Percentiles rank a stretch among this genome's conserved stretches.
These are phyloP conservation scores for Eupeodes latifasciatus DNA, from an alignment of 2,888 invertebrate species.

Conservation along the genomic window DNA sequence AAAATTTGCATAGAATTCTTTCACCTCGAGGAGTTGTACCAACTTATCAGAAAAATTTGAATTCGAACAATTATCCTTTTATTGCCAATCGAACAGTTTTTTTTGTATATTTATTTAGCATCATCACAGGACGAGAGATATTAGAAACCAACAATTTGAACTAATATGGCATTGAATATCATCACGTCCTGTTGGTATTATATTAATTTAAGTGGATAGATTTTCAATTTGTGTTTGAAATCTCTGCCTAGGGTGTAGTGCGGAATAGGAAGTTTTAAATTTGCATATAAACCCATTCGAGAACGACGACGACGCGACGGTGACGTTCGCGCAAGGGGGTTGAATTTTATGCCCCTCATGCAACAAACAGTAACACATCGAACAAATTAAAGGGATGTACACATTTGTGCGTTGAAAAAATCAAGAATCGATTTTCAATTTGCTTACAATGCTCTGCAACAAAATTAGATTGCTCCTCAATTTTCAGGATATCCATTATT, in stretches of 20 bases:
- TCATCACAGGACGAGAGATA: constrained; percentile 22
- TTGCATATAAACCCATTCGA: constrained; percentile 45
- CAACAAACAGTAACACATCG: constrained; percentile 18
- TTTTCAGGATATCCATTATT: constrained; percentile 11
- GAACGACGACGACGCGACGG: too few relatives aligned
- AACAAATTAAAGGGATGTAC: constrained; percentile 45
- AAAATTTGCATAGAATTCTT: constrained; percentile 67
- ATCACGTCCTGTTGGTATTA: constrained; percentile 57
- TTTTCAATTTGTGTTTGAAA: constrained; percentile 67
- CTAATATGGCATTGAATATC: constrained; percentile 42
- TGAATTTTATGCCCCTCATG: not conserved
- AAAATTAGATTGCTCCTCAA: constrained; percentile 43
- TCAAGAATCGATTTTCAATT: constrained; percentile 75
- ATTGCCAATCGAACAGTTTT: constrained; percentile 53
- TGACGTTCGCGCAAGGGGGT: not conserved
- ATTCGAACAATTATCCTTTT: constrained; percentile 60
- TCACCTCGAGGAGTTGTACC: constrained; percentile 36
- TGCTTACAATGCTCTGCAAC: constrained; percentile 54
- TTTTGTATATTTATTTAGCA: not conserved
- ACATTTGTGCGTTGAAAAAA: constrained; percentile 60
- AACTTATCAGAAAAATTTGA: too few relatives aligned
- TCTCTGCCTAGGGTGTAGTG: constrained; percentile 17
- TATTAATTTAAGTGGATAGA: constrained; percentile 71
- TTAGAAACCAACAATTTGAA: constrained; percentile 5
- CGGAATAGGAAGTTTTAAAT: constrained; percentile 27